Base-by-base conservation (phyloP, 2,888 invertebrate species). In the Adineta ricciae region DNA sequence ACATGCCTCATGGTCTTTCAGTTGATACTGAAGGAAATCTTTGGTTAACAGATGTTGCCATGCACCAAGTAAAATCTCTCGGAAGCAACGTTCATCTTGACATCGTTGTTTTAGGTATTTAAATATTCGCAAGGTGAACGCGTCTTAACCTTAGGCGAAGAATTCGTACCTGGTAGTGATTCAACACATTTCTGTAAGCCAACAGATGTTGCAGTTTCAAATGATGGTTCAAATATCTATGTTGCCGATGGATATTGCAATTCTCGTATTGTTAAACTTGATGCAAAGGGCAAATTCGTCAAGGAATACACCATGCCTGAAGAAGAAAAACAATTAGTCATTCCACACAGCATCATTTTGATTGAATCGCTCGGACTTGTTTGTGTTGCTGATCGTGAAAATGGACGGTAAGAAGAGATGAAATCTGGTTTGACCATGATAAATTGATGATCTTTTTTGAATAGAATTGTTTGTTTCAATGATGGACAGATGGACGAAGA, bases 321-420 rank as follows among this genome's bases (percentile, higher is more conserved):
- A 24, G 83, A 64, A 21, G 32, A 85, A 56, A 27, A 84, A 41
- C 84, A 78, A 27, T 27, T 92, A 87, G 86, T 88, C 82, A 88
- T 97, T 46, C 97, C 97, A 0, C 98, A 98, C 90, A 94, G 95
- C 85, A 91, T 98, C 78, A 94, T 96, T 0, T 91, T 98, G 84
- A 92, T 96, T 85, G 96, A 97, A 89, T 93, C 94, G 86, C 92
- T 94, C 89, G 95, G 96, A 88, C 91, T 95, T 19, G 91, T 98
- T 7, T 98, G 97, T 91, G 94, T 96, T 73, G 97, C 97, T 41
- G 98, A 99, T 91, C 92, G 98, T 87, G 97, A 98, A 90, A 96
- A 97, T 89, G 94, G 94, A 93, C 92, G 97, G 85, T 54, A 27
- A 50, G 14, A 52, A 5, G 24, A 56, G 27, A n/a, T n/a, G n/a